Percentiles rank a stretch among this genome's conserved stretches.
Conservation (phyloP, 2,113 vertebrate genomes). For the Leucosticte australis region DNA sequence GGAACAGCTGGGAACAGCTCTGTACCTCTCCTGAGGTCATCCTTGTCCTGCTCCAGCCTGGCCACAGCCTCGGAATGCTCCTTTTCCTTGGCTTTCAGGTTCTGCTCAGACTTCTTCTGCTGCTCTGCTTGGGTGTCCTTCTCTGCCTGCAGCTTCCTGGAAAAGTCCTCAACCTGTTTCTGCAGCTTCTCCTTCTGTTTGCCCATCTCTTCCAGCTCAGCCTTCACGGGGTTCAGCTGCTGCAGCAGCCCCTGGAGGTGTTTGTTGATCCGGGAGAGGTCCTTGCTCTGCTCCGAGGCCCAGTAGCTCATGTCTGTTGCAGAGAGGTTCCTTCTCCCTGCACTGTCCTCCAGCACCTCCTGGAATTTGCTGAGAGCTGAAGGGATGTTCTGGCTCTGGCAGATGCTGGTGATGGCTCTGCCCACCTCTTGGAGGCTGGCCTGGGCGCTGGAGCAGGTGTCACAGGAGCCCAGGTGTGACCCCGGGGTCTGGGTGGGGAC, state of each 20-base stretch:
- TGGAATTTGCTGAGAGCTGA: slow-evolving; percentile 82
- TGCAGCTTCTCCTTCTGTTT: slow-evolving; percentile 68
- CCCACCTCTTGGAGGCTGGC: slow-evolving; percentile 76
- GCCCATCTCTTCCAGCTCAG: slow-evolving; percentile 67
- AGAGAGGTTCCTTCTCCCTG: slow-evolving; percentile 73
- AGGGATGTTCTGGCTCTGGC: slow-evolving; percentile 85
- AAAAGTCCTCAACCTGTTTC: slow-evolving; percentile 58
- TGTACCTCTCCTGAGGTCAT: slow-evolving; percentile 75
- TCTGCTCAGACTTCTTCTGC: slow-evolving; percentile 69
- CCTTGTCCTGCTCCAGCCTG: slow-evolving; percentile 71
- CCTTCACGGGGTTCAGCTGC: slow-evolving; percentile 75
- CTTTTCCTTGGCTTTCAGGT: slow-evolving; percentile 56
- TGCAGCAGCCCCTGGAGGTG: slow-evolving; percentile 80
- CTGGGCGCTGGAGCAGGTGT: slow-evolving; percentile 76
- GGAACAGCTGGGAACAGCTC: background rate
- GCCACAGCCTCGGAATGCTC: slow-evolving; percentile 51
- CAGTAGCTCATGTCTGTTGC: slow-evolving; percentile 81
- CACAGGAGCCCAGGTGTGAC: slow-evolving; percentile 75
- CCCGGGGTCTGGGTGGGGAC: slow-evolving; percentile 71
- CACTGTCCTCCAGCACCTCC: slow-evolving; percentile 67
- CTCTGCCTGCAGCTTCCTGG: slow-evolving; percentile 67
- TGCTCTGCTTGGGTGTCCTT: slow-evolving; percentile 55
- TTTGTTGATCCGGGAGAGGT: slow-evolving; percentile 79
- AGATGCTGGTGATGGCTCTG: slow-evolving; percentile 75
- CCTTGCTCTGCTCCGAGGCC: slow-evolving; percentile 83